Conservation (phyloP, 1,140 invertebrate species). For the Dendrolimus kikuchii region DNA sequence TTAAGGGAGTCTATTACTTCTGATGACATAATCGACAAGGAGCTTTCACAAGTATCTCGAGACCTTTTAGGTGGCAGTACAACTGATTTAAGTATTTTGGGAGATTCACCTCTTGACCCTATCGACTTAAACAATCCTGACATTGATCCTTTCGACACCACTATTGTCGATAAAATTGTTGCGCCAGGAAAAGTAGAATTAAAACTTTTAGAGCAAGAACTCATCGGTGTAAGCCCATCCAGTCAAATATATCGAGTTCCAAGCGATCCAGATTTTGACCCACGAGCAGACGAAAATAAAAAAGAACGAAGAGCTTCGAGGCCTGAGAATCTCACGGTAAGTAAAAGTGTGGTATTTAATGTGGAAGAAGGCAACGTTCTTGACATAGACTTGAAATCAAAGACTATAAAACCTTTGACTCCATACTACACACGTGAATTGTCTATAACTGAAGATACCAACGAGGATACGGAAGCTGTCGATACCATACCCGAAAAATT, state of each 20-base stretch:
- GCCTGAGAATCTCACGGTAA: constrained; percentile 74
- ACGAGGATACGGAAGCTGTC: constrained; percentile 60
- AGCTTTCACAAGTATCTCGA: constrained; percentile 44
- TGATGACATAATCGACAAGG: constrained; percentile 54
- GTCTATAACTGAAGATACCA: constrained; percentile 71
- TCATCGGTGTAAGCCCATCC: constrained; percentile 70
- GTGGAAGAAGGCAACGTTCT: constrained; percentile 48
- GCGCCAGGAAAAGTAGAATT: constrained; percentile 84
- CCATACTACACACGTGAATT: constrained; percentile 81
- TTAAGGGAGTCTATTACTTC: constrained; percentile 69
- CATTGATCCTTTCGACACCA: constrained; percentile 90
- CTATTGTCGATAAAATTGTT: constrained; percentile 78
- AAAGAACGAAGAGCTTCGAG: constrained; percentile 70
- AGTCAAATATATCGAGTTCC: constrained; percentile 65
- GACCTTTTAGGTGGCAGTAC: constrained; percentile 85
- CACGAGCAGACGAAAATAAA: constrained; percentile 73
- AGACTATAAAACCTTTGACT: constrained; percentile 80
- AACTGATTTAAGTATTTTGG: constrained; percentile 81
- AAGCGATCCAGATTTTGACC: constrained; percentile 84
- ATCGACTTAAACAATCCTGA: constrained; percentile 74
- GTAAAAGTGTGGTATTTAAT: constrained; percentile 82
- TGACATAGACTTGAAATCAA: constrained; percentile 45
- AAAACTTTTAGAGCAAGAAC: constrained; percentile 84
- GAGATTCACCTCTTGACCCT: constrained; percentile 79
- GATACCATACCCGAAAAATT: constrained; percentile 73